Conservation (phyloP, 2,888 invertebrate species). For the Caenorhabditis afra region DNA sequence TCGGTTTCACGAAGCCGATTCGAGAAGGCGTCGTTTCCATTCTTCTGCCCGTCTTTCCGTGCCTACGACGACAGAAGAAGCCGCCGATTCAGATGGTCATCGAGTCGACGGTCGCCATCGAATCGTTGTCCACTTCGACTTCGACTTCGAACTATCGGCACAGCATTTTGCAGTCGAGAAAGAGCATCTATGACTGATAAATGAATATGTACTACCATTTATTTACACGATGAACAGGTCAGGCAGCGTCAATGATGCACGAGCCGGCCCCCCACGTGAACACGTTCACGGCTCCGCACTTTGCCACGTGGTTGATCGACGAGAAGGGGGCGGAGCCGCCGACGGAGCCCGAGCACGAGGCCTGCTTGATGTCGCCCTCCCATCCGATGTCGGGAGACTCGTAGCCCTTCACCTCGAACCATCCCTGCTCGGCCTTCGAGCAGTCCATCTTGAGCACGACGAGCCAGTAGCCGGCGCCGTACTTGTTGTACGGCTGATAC, state of each 20-base stretch:
- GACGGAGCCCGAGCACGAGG: constrained; percentile 77
- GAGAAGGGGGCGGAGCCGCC: constrained; percentile 77
- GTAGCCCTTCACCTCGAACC: constrained; percentile 82
- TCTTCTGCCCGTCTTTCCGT: constrained; percentile 10
- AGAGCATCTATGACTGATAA: no score
- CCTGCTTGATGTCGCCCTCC: constrained; percentile 80
- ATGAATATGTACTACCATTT: no score
- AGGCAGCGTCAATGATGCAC: constrained; percentile 50
- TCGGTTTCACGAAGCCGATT: constrained; percentile 46
- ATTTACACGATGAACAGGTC: neutral
- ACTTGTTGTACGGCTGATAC: constrained; percentile 80
- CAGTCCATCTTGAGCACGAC: constrained; percentile 82
- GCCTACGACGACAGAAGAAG: neutral
- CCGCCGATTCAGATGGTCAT: constrained; percentile 3
- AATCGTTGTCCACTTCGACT: no score
- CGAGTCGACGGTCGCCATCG: neutral
- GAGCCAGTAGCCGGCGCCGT: constrained; percentile 82
- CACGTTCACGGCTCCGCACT: constrained; percentile 81
- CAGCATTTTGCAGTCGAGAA: neutral
- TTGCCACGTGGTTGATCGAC: constrained; percentile 81
- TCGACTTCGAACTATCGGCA: neutral
- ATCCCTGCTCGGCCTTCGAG: constrained; percentile 80
- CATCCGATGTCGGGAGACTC: constrained; percentile 78
- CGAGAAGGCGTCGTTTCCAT: constrained; percentile 25
- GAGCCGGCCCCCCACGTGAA: constrained; percentile 77